These are phyloP conservation scores for Oreochromis niloticus DNA, from an alignment of 2,113 vertebrate species.

Conservation along the genomic window DNA sequence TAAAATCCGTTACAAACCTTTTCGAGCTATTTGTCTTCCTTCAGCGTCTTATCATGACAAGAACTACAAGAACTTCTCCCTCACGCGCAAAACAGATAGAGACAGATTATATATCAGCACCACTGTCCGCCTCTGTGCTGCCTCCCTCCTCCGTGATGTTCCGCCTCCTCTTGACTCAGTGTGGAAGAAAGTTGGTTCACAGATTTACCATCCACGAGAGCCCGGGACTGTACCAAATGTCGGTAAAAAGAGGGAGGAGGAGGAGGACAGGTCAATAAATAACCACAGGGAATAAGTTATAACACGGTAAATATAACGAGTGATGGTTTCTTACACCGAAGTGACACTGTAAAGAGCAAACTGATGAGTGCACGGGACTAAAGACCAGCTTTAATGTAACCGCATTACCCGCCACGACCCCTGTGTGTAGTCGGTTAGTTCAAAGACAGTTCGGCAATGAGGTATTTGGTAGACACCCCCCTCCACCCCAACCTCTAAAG, in stretches of 20 bases:
- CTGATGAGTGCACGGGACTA: neutral
- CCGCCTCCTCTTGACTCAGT: neutral
- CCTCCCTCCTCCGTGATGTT: neutral
- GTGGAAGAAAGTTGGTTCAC: constrained; percentile 28
- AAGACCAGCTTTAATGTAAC: neutral
- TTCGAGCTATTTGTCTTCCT: neutral
- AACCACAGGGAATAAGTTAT: neutral
- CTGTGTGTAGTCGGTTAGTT: constrained; percentile 17
- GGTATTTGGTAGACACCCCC: constrained; percentile 50
- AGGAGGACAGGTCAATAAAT: rapidly evolving
- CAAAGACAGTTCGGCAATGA: constrained; percentile 11
- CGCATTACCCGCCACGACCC: neutral
- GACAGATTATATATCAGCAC: neutral
- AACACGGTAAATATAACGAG: rapidly evolving
- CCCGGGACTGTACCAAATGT: constrained; percentile 51
- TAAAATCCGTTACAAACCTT: constrained; percentile 42
- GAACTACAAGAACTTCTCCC: neutral
- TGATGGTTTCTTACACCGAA: rapidly evolving
- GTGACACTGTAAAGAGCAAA: rapidly evolving
- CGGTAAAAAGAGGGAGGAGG: neutral
- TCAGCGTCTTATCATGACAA: neutral
- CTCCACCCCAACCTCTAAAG: neutral
- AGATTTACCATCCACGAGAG: constrained; percentile 32
- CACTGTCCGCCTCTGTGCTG: neutral
- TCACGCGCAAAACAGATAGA: neutral